Conservation (phyloP, 2,113 vertebrate genomes). For the Hassar affinis region DNA sequence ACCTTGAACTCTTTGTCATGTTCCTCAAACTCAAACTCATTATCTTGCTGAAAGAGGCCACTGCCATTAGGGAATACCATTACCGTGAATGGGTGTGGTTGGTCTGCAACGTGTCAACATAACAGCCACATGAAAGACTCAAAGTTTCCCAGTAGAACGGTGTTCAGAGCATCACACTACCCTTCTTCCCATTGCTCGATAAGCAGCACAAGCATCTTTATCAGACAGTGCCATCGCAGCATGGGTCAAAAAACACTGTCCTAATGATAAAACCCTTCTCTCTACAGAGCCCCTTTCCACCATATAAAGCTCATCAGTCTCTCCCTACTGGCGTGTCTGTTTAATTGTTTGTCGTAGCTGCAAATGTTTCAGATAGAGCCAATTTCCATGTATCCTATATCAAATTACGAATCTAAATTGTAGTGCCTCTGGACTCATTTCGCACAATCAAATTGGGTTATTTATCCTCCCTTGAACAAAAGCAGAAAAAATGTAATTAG, state of each 20-base stretch:
- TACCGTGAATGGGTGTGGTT: too few species aligned
- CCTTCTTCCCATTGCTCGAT: not conserved
- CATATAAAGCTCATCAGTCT: constrained; percentile 6
- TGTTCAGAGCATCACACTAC: too few species aligned
- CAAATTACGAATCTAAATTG: constrained; percentile 52
- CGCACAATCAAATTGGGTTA: constrained; percentile 50
- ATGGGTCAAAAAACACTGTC: constrained; percentile 40
- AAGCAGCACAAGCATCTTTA: constrained; percentile 15
- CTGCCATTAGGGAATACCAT: too few species aligned
- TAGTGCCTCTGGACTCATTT: constrained; percentile 52
- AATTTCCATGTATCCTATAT: constrained; percentile 43
- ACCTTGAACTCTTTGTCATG: too few species aligned
- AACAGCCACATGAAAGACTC: too few species aligned
- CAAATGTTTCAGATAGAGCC: constrained; percentile 39
- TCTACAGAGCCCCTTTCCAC: constrained; percentile 10
- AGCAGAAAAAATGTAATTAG: constrained; percentile 53
- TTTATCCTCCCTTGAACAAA: constrained; percentile 42
- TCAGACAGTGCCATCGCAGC: constrained; percentile 12
- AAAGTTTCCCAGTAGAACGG: too few species aligned
- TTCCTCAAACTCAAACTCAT: too few species aligned
- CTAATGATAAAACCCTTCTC: constrained; percentile 31
- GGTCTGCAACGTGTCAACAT: too few species aligned
- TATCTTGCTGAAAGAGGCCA: too few species aligned
- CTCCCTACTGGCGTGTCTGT: constrained; percentile 4
- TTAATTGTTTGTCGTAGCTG: constrained; percentile 49